Conservation (phyloP, 2,113 vertebrate genomes). For the Geococcyx californianus region DNA sequence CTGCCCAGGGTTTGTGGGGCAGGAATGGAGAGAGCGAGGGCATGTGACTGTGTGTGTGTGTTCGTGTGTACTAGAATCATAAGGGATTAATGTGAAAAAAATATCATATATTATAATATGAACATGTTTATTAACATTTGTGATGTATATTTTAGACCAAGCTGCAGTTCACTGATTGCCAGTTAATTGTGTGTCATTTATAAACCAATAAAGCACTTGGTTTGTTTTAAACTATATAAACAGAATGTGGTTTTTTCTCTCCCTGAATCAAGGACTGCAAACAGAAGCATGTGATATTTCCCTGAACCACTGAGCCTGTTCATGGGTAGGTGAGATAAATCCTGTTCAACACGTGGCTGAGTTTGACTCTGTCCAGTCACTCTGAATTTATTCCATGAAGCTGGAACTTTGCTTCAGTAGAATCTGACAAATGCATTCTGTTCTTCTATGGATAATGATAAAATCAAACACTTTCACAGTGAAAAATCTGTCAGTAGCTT, state of each 20-base stretch:
- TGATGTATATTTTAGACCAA: background rate
- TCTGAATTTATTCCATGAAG: background rate
- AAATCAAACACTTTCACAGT: background rate
- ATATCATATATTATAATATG: background rate
- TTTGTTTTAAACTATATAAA: background rate
- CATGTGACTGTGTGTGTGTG: background rate
- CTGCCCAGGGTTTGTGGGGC: too few species aligned
- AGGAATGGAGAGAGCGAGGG: too few species aligned
- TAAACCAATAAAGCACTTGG: background rate
- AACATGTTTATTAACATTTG: background rate
- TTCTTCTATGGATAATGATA: background rate
- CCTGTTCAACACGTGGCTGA: background rate
- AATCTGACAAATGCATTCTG: background rate
- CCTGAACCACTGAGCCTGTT: background rate
- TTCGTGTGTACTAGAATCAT: rapidly evolving
- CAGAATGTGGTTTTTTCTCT: background rate
- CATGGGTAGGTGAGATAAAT: background rate
- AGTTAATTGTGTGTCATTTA: background rate
- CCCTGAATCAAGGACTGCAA: background rate
- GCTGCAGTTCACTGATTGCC: background rate
- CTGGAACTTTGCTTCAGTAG: background rate
- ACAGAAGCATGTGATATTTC: background rate
- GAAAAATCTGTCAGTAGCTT: background rate
- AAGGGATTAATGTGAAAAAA: rapidly evolving
- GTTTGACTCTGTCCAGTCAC: background rate